A percentile compares a stretch with the other conserved stretches of the same genome.
phyloP scores from a whole-genome alignment of 1,140 invertebrate species.

The Megalonaias nervosa region DNA sequence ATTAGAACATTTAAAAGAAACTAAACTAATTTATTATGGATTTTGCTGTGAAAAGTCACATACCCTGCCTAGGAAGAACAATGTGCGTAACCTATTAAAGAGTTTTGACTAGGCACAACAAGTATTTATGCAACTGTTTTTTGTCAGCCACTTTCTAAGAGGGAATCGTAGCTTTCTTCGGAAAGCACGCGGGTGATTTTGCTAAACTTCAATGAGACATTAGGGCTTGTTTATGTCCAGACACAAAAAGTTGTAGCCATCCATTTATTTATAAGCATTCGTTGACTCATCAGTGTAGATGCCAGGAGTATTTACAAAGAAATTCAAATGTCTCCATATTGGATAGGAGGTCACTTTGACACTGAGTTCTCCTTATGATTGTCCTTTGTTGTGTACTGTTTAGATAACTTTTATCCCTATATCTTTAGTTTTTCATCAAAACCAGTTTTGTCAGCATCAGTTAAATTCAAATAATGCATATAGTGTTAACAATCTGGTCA shows the following conservation, averaged over 20 bases:
- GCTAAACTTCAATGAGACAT: not conserved
- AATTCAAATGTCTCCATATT: conserved; percentile 5
- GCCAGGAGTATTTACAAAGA: conserved; percentile 5
- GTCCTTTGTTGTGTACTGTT: no score
- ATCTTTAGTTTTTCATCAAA: no score
- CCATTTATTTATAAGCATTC: conserved; percentile 16
- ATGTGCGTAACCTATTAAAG: conserved; percentile 1
- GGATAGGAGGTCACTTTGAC: no score
- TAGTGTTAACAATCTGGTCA: no score
- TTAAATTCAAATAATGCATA: no score
- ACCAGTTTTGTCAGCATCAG: no score
- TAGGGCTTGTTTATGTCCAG: not conserved
- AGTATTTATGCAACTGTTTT: not conserved
- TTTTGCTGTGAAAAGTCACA: not conserved
- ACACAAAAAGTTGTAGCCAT: conserved; percentile 12
- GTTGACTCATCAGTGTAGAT: not conserved
- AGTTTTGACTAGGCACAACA: not conserved
- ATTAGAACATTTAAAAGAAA: no score
- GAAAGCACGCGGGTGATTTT: not conserved
- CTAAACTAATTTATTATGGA: no score
- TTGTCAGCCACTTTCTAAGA: conserved; percentile 1
- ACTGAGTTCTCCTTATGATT: no score
- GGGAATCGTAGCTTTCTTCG: not conserved
- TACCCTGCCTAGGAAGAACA: conserved; percentile 16
- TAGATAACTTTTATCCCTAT: no score